Base-by-base conservation (phyloP, 2,888 invertebrate species). In the Labia minor region DNA sequence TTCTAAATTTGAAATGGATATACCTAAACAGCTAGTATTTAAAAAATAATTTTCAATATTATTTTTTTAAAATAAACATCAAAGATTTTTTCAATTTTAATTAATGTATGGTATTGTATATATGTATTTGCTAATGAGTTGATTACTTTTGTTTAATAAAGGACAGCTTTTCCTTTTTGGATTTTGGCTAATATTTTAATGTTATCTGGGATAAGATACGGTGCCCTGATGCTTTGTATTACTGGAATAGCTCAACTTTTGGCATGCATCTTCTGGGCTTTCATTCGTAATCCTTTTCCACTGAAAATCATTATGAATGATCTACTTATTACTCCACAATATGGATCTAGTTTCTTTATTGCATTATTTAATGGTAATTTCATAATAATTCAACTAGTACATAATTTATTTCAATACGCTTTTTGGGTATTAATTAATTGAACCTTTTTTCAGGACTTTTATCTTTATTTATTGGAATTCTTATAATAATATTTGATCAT, bases 141-240 rank as follows among this genome's bases (percentile, higher is more conserved):
- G n/a, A n/a, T n/a, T n/a, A n/a, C n/a, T 65, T 61, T 62, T 66
- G 14, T 68, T 66, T 37, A 49, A 67, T 71, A 14, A 70, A 81
- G 81, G 81, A 72, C 79, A 61, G 82, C 83, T 1, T 81, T 85
- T 68, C 79, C 81, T 1, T 76, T 80, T 62, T 85, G 84, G 83
- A 69, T 85, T 11, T 71, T 85, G 49, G 75, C 82, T 1, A 79
- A 81, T 70, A 78, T 84, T 66, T 74, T 84, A 63, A 80, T 82
- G 71, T 77, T 78, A 71, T 79, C 81, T 67, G 79, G 82, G 33
- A 77, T 83, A 16, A 75, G 78, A 4, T 82, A 82, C 69, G 83
- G 81, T 0, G 81, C 81, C 1, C 78, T 79, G 70, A 80, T 79
- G 69, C 73, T 82, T 37, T 76, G 76, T 2, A 67, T 81, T 14